Percentiles rank a stretch among this genome's conserved stretches.
phyloP scores from a whole-genome alignment of 1,140 invertebrate species.

The Mercenaria mercenaria region DNA sequence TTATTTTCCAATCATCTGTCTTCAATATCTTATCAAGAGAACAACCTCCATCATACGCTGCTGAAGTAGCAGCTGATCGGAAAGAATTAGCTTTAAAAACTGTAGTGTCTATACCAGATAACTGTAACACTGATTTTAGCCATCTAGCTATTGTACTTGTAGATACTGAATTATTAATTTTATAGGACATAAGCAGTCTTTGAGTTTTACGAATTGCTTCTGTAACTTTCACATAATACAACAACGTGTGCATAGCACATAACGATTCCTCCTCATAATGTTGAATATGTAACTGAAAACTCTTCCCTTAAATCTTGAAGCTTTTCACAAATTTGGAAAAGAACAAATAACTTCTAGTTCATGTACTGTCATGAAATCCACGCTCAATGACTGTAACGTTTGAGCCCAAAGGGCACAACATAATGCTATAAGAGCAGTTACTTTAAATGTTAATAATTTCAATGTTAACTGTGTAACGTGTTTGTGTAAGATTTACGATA shows the following conservation, averaged over 20 bases:
- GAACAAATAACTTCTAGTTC: too few relatives aligned
- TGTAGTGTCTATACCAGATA: constrained; percentile 4
- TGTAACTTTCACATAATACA: background rate
- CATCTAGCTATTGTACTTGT: constrained; percentile 13
- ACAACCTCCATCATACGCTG: too few relatives aligned
- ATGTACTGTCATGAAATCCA: too few relatives aligned
- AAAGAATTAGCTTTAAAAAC: too few relatives aligned
- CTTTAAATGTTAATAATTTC: too few relatives aligned
- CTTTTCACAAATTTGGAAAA: constrained; percentile 38
- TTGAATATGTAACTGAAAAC: background rate
- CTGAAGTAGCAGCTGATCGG: too few relatives aligned
- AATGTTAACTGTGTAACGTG: too few relatives aligned
- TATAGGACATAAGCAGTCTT: background rate
- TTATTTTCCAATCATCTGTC: background rate
- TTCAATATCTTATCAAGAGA: too few relatives aligned
- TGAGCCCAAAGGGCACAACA: too few relatives aligned
- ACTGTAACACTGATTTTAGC: background rate
- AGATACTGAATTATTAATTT: background rate
- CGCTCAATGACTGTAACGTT: too few relatives aligned
- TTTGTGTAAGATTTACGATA: too few relatives aligned
- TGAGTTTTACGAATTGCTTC: background rate
- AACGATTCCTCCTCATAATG: constrained; percentile 5
- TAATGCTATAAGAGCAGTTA: too few relatives aligned
- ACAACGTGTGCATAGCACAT: background rate
- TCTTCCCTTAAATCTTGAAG: background rate